A percentile compares a stretch with the other conserved stretches of the same genome.
These are phyloP conservation scores for Volucella inflata DNA, from an alignment of 2,888 invertebrate species.

Conservation along the genomic window DNA sequence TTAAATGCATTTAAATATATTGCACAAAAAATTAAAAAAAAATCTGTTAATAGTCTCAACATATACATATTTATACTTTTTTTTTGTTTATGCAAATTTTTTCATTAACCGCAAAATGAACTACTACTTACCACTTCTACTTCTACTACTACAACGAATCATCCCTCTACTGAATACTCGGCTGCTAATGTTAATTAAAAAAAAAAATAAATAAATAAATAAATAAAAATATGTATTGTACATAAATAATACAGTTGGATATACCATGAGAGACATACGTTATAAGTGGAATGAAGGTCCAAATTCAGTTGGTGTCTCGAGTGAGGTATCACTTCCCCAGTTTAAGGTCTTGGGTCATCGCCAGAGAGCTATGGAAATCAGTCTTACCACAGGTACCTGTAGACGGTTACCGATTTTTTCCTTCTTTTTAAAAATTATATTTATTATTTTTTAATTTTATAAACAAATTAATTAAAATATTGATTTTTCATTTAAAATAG, in stretches of 20 bases:
- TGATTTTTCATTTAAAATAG: constrained; percentile 48
- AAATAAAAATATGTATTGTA: constrained; percentile 72
- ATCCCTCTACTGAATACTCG: constrained; percentile 65
- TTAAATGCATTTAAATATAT: constrained; percentile 59
- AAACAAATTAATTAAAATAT: constrained; percentile 38
- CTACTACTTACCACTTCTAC: constrained; percentile 61
- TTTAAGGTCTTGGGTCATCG: constrained; percentile 99
- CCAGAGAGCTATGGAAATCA: constrained; percentile 97
- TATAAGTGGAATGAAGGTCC: constrained; percentile 98
- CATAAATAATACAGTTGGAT: constrained; percentile 89
- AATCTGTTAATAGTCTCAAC: constrained; percentile 83
- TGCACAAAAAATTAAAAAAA: constrained; percentile 62
- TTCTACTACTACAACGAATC: constrained; percentile 66
- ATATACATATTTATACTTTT: constrained; percentile 78
- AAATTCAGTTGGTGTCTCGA: constrained; percentile 97
- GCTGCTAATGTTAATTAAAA: constrained; percentile 54
- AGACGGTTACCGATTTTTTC: constrained; percentile 84
- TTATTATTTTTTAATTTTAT: constrained; percentile 52
- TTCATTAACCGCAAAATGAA: constrained; percentile 79
- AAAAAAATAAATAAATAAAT: constrained; percentile 61
- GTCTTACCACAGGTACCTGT: constrained; percentile 96
- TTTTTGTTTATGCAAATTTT: constrained; percentile 82
- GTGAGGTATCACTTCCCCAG: constrained; percentile 98
- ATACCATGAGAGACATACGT: constrained; percentile 98
- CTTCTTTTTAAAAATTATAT: constrained; percentile 50